Conservation (phyloP, 2,113 vertebrate genomes). For the Paradisaea rubra region DNA sequence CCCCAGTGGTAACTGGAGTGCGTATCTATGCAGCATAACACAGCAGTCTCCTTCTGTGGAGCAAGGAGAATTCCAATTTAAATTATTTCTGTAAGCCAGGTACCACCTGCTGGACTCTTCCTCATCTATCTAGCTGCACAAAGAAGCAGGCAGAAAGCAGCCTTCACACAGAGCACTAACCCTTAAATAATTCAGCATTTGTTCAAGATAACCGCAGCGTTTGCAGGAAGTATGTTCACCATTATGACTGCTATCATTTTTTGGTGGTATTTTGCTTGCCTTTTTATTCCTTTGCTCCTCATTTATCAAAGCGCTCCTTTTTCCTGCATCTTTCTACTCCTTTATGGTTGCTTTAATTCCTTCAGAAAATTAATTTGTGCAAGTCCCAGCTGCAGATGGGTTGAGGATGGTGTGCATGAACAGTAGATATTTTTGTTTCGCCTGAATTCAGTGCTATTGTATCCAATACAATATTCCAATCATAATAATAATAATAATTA, state of each 20-base stretch:
- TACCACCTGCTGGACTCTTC: neutral
- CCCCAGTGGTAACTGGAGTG: neutral
- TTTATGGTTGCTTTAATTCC: neutral
- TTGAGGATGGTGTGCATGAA: neutral
- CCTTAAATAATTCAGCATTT: slow-evolving; percentile 44
- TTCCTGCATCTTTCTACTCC: neutral
- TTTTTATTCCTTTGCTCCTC: neutral
- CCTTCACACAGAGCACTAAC: neutral
- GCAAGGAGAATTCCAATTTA: neutral
- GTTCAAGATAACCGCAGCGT: neutral
- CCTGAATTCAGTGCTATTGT: neutral
- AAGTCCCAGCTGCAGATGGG: neutral
- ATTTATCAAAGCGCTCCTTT: neutral
- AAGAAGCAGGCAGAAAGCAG: neutral
- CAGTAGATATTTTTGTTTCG: neutral
- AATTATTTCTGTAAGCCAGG: slow-evolving; percentile 3
- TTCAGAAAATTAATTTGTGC: neutral
- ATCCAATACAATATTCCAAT: neutral
- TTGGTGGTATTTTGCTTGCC: neutral
- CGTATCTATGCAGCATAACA: neutral
- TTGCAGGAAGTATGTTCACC: neutral
- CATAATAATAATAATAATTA: neutral
- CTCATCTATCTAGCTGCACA: neutral
- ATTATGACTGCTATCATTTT: neutral
- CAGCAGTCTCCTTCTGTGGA: neutral